phyloP scores from a whole-genome alignment of 2,888 invertebrate species.

The Lasioglossum malachurum region DNA sequence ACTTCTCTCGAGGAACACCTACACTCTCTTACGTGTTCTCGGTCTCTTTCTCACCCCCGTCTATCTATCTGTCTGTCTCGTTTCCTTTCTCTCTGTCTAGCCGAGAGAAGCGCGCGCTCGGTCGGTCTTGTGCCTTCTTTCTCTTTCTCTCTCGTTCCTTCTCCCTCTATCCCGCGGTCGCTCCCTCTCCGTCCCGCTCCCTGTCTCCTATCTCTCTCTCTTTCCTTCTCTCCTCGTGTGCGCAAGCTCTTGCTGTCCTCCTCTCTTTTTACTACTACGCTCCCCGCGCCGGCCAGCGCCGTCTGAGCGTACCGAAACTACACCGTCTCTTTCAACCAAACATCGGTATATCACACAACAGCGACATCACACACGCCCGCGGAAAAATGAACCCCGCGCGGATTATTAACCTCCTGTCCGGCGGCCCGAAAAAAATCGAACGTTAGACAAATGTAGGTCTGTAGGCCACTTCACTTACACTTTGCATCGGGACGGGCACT shows the following conservation, averaged over 20 bases:
- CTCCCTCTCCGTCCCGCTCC: constrained; percentile 41
- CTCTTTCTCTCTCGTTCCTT: constrained; percentile 33
- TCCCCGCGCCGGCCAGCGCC: constrained; percentile 72
- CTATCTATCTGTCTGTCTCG: constrained; percentile 53
- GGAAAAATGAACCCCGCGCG: constrained; percentile 64
- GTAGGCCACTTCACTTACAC: constrained; percentile 95
- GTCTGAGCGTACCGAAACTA: constrained; percentile 73
- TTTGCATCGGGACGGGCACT: constrained; percentile 89
- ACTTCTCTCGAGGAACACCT: constrained; percentile 67
- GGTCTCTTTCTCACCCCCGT: constrained; percentile 59
- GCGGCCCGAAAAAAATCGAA: constrained; percentile 83
- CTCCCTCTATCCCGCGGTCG: constrained; percentile 36
- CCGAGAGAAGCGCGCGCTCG: constrained; percentile 44
- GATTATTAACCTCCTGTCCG: constrained; percentile 71
- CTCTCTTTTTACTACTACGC: constrained; percentile 66
- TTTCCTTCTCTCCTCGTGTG: constrained; percentile 50
- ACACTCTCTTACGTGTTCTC: constrained; percentile 66
- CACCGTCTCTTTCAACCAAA: constrained; percentile 69
- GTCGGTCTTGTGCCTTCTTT: constrained; percentile 44
- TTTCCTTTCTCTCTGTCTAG: constrained; percentile 33
- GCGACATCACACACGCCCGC: constrained; percentile 71
- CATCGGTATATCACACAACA: constrained; percentile 72
- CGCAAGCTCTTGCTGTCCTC: constrained; percentile 60
- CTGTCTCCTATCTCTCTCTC: constrained; percentile 42
- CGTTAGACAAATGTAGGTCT: constrained; percentile 93